Base-by-base conservation (phyloP, 2,113 vertebrate genomes). In the Chaenogobius annularis region DNA sequence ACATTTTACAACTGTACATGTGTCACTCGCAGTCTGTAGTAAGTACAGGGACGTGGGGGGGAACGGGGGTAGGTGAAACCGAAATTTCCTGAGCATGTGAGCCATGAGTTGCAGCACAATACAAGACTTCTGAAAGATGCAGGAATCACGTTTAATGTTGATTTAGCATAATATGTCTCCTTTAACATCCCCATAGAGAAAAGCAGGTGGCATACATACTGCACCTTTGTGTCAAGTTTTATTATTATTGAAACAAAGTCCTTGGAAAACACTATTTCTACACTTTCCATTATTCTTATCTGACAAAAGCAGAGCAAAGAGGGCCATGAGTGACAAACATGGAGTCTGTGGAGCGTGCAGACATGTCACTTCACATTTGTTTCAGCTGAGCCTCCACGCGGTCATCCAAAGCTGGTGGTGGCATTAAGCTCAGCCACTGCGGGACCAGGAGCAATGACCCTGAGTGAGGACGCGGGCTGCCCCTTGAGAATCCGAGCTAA, bases 361-460 rank as follows among this genome's bases (percentile, higher is more conserved):
- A 81, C 77, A 66, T 83, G 86, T 88, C 91, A 88, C 81, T 75
- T 87, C 68, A 37, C 70, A 87, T 92, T 85, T 88, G 91, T 88
- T 85, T 88, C 78, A 83, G 79, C 43, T 13, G 67, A 84, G 63
- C 78, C 65, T 3, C 19, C 75, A 71, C 78, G 66, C 58, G 78
- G 84, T 85, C 85, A 26, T 89, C 88, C 73, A 73, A 63, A 75
- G 78, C 65, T n/a, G 31, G 81, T 70, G 48, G 62, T 67, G 68
- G 59, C 65, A 54, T 59, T 72, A 76, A 26, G 73, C 59, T 78
- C 72, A 52, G 81, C 71, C 7, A 74, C 63, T 69, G 59, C 59
- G 76, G 67, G 75, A 80, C 62, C 69, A 40, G 68, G 78, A 79
- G 80, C 68, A 52, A 66, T 77, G 73, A 82, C 68, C 77, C 75